phyloP scores from a whole-genome alignment of 2,113 vertebrate genomes.

The Genyomyrus donnyi region DNA sequence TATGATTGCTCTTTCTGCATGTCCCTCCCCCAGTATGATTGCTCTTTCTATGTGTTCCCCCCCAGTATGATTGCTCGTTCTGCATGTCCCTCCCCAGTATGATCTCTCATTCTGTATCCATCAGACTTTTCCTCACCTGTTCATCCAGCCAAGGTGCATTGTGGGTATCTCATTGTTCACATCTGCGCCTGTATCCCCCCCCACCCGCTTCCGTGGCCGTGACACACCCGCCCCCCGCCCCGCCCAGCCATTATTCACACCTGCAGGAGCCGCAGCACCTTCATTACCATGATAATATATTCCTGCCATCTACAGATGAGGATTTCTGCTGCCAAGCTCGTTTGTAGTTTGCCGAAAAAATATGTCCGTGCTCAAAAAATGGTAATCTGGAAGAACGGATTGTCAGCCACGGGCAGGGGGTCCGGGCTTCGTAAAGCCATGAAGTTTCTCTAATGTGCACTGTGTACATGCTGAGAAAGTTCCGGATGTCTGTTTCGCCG shows the following conservation, averaged over 20 bases:
- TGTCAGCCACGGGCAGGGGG: neutral
- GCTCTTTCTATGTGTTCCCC: no score
- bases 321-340: neutral
- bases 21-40: neutral
- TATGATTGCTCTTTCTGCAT: neutral
- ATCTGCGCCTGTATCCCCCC: neutral
- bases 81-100: no score
- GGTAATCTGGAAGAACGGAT: neutral
- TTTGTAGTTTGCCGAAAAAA: conserved; percentile 13
- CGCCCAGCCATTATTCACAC: neutral
- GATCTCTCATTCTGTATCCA: no score
- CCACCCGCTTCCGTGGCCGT: neutral
- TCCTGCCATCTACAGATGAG: neutral
- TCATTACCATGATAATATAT: conserved; percentile 13
- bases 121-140: neutral
- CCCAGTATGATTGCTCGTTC: neutral
- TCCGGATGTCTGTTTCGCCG: neutral
- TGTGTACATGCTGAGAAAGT: neutral
- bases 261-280: neutral
- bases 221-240: neutral
- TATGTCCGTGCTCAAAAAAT: neutral
- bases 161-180: neutral
- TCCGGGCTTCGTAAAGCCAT: neutral
- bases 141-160: neutral
- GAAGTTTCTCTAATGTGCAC: neutral